phyloP scores from a whole-genome alignment of 2,888 invertebrate genomes.

The Torymus tubicola region DNA sequence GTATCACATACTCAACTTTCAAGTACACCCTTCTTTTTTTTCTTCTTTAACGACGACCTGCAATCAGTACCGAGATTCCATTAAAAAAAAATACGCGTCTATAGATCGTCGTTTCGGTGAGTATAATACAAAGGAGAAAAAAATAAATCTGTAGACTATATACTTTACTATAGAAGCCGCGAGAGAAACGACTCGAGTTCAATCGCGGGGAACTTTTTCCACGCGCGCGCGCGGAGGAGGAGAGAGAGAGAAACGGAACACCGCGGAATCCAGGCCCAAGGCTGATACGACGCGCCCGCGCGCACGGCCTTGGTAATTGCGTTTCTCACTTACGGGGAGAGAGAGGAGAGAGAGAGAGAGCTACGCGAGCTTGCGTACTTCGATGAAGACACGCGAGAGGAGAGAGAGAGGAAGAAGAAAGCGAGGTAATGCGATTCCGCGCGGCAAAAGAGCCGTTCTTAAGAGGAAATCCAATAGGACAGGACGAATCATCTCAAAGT shows the following conservation, averaged over 20 bases:
- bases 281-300: neutral
- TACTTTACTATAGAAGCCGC: too few species aligned
- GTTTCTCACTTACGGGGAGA: slow-evolving; percentile 51
- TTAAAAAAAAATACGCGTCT: too few species aligned
- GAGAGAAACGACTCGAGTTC: slow-evolving; percentile 7
- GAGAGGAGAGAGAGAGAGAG: too few species aligned
- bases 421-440: slow-evolving; percentile 51
- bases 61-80: too few species aligned
- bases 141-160: too few species aligned
- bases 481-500: slow-evolving; percentile 53
- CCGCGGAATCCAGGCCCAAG: neutral
- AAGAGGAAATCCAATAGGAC: slow-evolving; percentile 52
- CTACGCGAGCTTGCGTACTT: slow-evolving; percentile 7
- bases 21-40: too few species aligned
- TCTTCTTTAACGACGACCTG: too few species aligned
- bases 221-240: neutral
- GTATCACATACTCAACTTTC: too few species aligned
- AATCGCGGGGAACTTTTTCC: slow-evolving; percentile 21
- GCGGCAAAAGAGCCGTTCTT: slow-evolving; percentile 46
- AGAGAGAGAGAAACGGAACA: neutral
- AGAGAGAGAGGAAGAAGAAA: neutral
- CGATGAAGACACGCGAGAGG: slow-evolving; percentile 34
- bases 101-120: too few species aligned
- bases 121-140: too few species aligned
- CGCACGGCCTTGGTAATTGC: slow-evolving; percentile 43